These are phyloP conservation scores for Trichonephila clavipes DNA, from an alignment of 1,140 invertebrate species.

Conservation along the genomic window DNA sequence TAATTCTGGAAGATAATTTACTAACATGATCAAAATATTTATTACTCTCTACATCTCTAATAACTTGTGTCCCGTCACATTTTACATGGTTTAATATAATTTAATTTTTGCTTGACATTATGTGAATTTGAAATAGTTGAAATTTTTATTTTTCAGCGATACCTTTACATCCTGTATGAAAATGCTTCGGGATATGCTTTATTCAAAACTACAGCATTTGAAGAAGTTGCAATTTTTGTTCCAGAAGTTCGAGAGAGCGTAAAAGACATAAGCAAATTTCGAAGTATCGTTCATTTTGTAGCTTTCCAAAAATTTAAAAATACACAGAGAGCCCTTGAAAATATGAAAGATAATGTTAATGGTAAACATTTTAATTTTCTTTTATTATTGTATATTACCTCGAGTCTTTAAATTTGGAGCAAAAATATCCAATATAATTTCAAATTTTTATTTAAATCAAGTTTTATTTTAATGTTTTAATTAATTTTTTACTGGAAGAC, in stretches of 20 bases:
- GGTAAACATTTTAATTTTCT: slow-evolving; percentile 83
- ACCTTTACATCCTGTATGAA: slow-evolving; percentile 93
- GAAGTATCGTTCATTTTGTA: slow-evolving; percentile 92
- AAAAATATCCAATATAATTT: too few relatives aligned
- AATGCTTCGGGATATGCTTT: slow-evolving; percentile 97
- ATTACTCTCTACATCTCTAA: too few relatives aligned
- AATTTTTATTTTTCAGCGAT: slow-evolving; percentile 46
- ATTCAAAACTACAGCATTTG: slow-evolving; percentile 96
- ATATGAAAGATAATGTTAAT: slow-evolving; percentile 97
- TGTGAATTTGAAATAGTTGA: too few relatives aligned
- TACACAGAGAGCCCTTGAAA: slow-evolving; percentile 96
- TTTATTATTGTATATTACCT: too few relatives aligned
- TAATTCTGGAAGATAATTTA: too few relatives aligned
- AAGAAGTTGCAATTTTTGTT: slow-evolving; percentile 94
- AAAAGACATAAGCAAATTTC: slow-evolving; percentile 92
- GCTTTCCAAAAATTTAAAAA: slow-evolving; percentile 96
- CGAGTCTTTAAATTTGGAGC: too few relatives aligned
- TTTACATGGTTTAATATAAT: too few relatives aligned
- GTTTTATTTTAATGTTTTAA: not conserved
- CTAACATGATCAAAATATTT: too few relatives aligned
- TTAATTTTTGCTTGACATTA: too few relatives aligned
- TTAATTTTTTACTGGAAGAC: not conserved
- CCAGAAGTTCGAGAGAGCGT: slow-evolving; percentile 96
- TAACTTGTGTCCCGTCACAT: too few relatives aligned
- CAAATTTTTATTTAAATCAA: slow-evolving; percentile 14